Base-by-base conservation (phyloP, 2,888 invertebrate species). In the Scelioninae gen. 1 region DNA sequence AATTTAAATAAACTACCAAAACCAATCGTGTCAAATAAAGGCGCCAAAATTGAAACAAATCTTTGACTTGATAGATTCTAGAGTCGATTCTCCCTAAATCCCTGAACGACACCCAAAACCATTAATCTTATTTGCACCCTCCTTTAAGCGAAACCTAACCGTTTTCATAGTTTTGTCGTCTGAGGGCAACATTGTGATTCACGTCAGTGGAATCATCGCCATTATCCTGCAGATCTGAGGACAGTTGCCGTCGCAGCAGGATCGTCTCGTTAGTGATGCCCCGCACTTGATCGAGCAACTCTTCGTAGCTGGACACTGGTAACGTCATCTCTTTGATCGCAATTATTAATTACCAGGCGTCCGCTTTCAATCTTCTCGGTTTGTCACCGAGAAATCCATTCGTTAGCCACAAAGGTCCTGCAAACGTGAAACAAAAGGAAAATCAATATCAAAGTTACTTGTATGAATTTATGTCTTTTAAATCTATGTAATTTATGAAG, bases 291-390 rank as follows among this genome's bases (percentile, higher is more conserved):
- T 93, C 93, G 90, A 94, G 92, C 88, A 94, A 92, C 88, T 94
- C 94, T 92, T 94, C 94, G 93, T 94, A 94, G 89, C 94, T 94
- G 84, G 94, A 94, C 88, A 94, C 94, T 85, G 94, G 94, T 88
- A 94, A 92, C 90, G 94, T 94, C 94, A 94, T 94, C 88, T 92
- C 92, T 90, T 82, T 85, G 85, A 84, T 87, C 85, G 86, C 77
- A 40, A 87, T 88, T 88, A 55, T 89, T 86, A 68, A 85, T 84
- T 72, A 78, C 85, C 82, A 85, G 85, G 87, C 88, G 84, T 82
- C 84, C 82, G 86, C 88, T 81, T 84, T 75, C 77, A 75, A 45
- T 38, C n/a, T n/a, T n/a, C n/a, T n/a, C n/a, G n/a, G 60, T 76
- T 84, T 66, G 34, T 56, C 62, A 43, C 63, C 56, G 45, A 80